Conservation (phyloP, 1,140 invertebrate species). For the Plodia interpunctella region DNA sequence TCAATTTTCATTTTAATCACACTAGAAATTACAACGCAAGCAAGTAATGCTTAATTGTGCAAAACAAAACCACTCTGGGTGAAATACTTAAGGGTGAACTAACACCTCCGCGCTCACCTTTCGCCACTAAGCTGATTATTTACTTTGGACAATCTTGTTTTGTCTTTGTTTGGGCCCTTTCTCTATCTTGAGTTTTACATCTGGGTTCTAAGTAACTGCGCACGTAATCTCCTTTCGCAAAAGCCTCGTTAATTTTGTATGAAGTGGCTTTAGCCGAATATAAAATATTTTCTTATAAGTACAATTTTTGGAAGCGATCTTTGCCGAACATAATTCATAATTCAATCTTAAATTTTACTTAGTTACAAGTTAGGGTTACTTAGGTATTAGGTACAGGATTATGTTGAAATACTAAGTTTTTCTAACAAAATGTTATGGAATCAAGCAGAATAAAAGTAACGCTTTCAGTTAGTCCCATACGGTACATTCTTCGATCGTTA, state of each 20-base stretch:
- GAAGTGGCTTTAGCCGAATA: neutral
- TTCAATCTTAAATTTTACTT: no score
- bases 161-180: conserved; percentile 17
- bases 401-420: no score
- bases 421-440: no score
- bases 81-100: conserved; percentile 13
- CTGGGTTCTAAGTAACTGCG: conserved; percentile 9
- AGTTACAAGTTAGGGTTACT: no score
- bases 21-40: conserved; percentile 6
- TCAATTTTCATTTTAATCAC: no score
- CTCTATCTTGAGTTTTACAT: conserved; percentile 20
- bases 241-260: conserved; percentile 2
- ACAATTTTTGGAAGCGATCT: neutral
- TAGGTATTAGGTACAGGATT: no score
- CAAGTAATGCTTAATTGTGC: neutral
- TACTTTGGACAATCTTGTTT: conserved; percentile 27
- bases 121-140: conserved; percentile 33
- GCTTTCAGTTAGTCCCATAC: neutral
- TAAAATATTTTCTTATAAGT: neutral
- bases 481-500: conserved; percentile 12
- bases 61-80: neutral
- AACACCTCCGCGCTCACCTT: conserved; percentile 20
- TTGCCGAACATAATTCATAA: no score
- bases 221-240: conserved; percentile 1
- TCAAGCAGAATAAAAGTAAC: neutral